Evolutionary conservation across 30 jellyfish, hydroid and myxozoan genomes (phyloP).

Genomic region (Haliclystus octoradiatus): DNA sequence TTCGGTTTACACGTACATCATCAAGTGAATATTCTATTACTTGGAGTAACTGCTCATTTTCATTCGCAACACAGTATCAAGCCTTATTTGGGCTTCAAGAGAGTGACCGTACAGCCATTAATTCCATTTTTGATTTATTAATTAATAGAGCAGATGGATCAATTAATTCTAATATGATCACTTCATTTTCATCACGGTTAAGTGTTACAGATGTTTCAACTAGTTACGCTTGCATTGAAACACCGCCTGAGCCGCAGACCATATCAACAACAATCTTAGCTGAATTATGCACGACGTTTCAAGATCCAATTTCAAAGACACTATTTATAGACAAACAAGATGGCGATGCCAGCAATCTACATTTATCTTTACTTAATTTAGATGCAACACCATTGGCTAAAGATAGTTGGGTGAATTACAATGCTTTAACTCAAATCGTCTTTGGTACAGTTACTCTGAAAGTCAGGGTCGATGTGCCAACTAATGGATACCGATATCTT

Average conservation of each 20-base stretch:
- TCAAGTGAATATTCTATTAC: constrained; percentile 5
- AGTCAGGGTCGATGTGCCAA: constrained; percentile 8
- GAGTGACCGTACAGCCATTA: constrained; percentile 33
- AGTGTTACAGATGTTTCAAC: background rate
- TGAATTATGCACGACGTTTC: background rate
- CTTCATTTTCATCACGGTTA: background rate
- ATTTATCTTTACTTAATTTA: constrained; percentile 9
- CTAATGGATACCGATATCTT: background rate
- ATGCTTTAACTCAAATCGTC: constrained; percentile 34
- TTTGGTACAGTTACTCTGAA: constrained; percentile 29
- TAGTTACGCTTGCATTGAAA: background rate
- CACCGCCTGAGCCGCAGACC: constrained; percentile 12
- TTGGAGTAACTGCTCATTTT: constrained; percentile 77
- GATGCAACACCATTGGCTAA: constrained; percentile 13
- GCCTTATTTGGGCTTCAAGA: constrained; percentile 62
- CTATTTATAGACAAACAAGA: constrained; percentile 29
- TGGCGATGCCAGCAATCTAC: constrained; percentile 51
- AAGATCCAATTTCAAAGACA: constrained; percentile 19
- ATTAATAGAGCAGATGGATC: background rate
- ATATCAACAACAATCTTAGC: background rate
- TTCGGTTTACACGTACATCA: constrained; percentile 27
- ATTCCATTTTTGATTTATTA: constrained; percentile 16
- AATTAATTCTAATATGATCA: background rate
- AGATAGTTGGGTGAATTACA: constrained; percentile 52
- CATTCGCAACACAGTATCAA: constrained; percentile 38